Evolutionary conservation across 2,888 invertebrate genomes (phyloP), one percentile per base, ranked within the genome.

Genomic region (Caenorhabditis sinica): DNA sequence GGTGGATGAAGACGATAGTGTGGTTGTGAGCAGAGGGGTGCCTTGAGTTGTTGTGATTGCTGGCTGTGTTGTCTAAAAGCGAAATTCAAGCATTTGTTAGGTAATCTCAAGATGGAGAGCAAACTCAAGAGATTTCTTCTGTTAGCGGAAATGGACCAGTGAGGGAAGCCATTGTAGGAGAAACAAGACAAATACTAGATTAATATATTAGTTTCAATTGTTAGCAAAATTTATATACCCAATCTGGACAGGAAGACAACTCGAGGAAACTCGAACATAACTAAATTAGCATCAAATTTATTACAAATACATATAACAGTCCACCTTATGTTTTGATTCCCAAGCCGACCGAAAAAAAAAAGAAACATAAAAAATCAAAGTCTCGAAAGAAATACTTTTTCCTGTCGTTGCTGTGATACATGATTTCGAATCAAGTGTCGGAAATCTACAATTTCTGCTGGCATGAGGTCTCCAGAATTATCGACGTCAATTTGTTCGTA

Each of bases 391-490:
- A 63, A 58, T 45, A 79, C 82, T 74, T 82, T 77, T 73, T 85
- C 82, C 28, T 79, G 72, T 45, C 65, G 61, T 58, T 83, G 79
- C 61, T 79, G 66, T 28, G 89, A 83, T 15, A 91, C 90, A 68
- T 87, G 88, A 53, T 88, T 82, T 25, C 91, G 85, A 40, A 91
- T 87, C 51, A 90, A 87, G 63, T 91, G 91, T 61, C 91, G 90
- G 82, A 66, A 92, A 56, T 92, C 92, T 11, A 92, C 92, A 45
- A 92, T 92, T 79, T 92, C 92, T 0, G 91, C 92, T 1, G 92
- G 88, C 77, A 80, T 90, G 61, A 92, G 80, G 60, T 92, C 91
- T 23, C 83, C 87, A 23, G 88, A 88, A 17, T 82, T 36, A 69
- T 92, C 92, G 9, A 91, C 89, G 77, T 92, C 92, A 49, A 90